phyloP scores from a whole-genome alignment of 2,113 vertebrate species.

The Eretmochelys imbricata region DNA sequence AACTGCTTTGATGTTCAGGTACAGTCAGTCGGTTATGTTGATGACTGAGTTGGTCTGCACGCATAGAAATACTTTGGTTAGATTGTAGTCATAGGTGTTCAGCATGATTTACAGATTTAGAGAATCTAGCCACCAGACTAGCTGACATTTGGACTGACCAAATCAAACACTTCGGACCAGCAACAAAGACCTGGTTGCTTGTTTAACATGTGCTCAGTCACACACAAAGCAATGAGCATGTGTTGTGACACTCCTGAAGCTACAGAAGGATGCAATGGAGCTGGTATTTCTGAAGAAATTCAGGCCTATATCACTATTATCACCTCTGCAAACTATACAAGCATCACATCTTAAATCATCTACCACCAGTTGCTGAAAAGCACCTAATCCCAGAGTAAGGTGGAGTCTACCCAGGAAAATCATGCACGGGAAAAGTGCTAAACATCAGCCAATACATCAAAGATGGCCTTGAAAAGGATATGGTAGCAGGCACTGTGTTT shows the following conservation, averaged over 20 bases:
- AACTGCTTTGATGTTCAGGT: background rate
- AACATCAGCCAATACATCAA: background rate
- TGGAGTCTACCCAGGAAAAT: background rate
- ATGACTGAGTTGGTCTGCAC: background rate
- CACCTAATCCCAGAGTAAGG: background rate
- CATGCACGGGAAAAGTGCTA: background rate
- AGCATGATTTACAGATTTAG: background rate
- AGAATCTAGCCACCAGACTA: background rate
- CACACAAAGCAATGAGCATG: background rate
- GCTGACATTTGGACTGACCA: background rate
- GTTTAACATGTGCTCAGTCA: background rate
- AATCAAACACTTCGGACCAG: background rate
- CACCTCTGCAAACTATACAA: background rate
- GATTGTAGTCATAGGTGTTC: background rate
- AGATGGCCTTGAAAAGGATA: background rate
- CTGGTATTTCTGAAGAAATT: background rate
- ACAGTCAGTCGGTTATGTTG: background rate
- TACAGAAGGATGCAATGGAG: background rate
- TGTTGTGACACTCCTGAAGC: background rate
- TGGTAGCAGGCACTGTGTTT: background rate
- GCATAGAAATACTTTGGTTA: background rate
- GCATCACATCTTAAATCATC: background rate
- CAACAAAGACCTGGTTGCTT: background rate
- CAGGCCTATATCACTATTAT: background rate
- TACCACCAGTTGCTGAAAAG: background rate